Base-by-base conservation (phyloP, 2,888 invertebrate genomes). In the Meliscaeva auricollis region DNA sequence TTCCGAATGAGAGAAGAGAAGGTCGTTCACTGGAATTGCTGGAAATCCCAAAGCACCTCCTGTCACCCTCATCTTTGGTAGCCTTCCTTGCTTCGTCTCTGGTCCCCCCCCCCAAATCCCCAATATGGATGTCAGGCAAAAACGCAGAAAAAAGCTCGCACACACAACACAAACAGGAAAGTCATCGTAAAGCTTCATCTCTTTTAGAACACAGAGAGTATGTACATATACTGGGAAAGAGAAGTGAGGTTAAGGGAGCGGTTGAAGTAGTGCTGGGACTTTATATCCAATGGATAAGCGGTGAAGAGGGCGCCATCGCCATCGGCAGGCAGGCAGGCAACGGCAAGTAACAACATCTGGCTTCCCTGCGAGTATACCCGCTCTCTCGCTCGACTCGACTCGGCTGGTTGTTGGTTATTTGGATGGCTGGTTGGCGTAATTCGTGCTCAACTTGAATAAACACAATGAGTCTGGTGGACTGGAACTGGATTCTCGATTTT, bases 361-460 rank as follows among this genome's bases (percentile, higher is more conserved):
- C n/a, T n/a, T n/a, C n/a, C n/a, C n/a, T n/a, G n/a, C n/a, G n/a
- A n/a, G n/a, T 38, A 9, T 11, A 9, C 35, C 11, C 35, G 3
- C 35, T 75, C 80, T 64, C 69, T 56, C 17, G 15, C 17, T 58
- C 46, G n/a, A 58, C 30, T 60, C 7, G 38, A 4, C 5, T 44
- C 15, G 66, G 70, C 20, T 75, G 70, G 70, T 66, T 79, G 84
- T 74, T 75, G 70, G 79, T 80, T 84, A 72, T 85, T 85, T 85
- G 85, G 85, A 77, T 54, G 85, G 76, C 73, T 73, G 84, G 80
- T 54, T 80, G 85, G 81, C 81, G 76, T 85, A 81, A 81, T 85
- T 85, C 85, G 81, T 85, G 85, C 80, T 84, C 84, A 84, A 84
- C 84, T 84, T 85, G 81, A 81, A 81, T 81, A 85, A 85, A 85